Evolutionary conservation across 2,888 invertebrate species (phyloP), one percentile per base, ranked within the genome.

Genomic region (Ditula angustiorana): DNA sequence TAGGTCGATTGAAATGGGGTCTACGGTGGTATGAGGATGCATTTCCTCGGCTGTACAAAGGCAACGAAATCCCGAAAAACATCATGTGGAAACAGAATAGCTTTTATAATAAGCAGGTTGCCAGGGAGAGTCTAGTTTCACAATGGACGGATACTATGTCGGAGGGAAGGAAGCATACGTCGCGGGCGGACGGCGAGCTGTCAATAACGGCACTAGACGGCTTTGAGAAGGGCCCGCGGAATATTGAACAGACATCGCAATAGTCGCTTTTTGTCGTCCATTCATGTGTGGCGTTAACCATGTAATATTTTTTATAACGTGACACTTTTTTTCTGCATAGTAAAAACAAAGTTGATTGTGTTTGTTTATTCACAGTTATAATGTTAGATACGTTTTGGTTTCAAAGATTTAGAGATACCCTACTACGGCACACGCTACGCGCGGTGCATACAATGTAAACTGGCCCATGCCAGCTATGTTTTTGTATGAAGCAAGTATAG

Each of bases 141-240:
- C 35, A 37, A 58, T 26, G 28, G 57, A 21, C 56, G 37, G 44
- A 24, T 21, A 61, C 33, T 44, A 28, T 26, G 44, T 52, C 30
- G 26, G 52, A 58, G 30, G 56, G 70, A 68, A 69, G 69, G 68
- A 68, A 66, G 62, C 61, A 61, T 59, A 61, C 57, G 68, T 66
- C 69, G 68, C 62, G 70, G 68, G 75, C 74, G 70, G 64, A 66
- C 64, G 63, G 65, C 74, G 71, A 69, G 68, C 71, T 67, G 68
- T 71, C 77, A 73, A 74, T 74, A 74, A 74, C 65, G 64, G 70
- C 71, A 69, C 63, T 53, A 65, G 68, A 73, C 67, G 65, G 62
- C 68, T 67, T 72, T 52, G 41, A 67, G 71, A 71, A 74, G 67
- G 61, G 61, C 66, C 47, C 61, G 41, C 26, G 50, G 61, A 72